A percentile compares a stretch with the other conserved stretches of the same genome.
Conservation (phyloP, 2,888 invertebrate species). For the Brachypalpus laphriformis region DNA sequence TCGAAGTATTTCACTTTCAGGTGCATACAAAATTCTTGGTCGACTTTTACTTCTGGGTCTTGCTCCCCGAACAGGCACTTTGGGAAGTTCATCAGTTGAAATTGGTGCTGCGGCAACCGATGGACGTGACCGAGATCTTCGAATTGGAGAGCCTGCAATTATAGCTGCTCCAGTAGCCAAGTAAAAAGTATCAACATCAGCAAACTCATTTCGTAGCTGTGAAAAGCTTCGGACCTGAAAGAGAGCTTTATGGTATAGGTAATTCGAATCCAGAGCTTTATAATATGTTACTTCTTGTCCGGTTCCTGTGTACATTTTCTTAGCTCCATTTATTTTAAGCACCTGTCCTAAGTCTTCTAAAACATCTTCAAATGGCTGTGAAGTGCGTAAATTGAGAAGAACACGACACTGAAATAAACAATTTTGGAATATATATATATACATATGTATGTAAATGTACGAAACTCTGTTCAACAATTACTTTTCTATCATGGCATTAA, state of each 20-base stretch:
- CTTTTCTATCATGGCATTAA: background rate
- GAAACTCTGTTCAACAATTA: too few relatives aligned
- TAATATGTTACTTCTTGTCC: slow-evolving; percentile 91
- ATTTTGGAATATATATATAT: background rate
- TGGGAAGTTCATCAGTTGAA: slow-evolving; percentile 81
- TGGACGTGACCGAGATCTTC: slow-evolving; percentile 87
- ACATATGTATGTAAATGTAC: too few relatives aligned
- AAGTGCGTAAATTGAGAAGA: slow-evolving; percentile 94
- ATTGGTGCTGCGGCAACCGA: slow-evolving; percentile 83
- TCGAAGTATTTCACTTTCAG: slow-evolving; percentile 91
- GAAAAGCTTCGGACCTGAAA: slow-evolving; percentile 94
- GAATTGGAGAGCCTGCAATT: slow-evolving; percentile 85
- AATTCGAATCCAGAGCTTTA: slow-evolving; percentile 21
- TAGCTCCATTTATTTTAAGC: slow-evolving; percentile 94
- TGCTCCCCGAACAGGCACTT: slow-evolving; percentile 82
- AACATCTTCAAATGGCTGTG: slow-evolving; percentile 97
- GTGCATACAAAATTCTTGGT: slow-evolving; percentile 92
- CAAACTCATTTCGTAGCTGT: slow-evolving; percentile 95
- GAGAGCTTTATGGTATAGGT: slow-evolving; percentile 51
- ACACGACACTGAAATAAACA: slow-evolving; percentile 89
- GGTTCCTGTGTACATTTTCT: slow-evolving; percentile 95
- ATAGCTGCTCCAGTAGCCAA: slow-evolving; percentile 84
- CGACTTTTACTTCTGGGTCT: slow-evolving; percentile 93
- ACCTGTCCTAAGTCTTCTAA: slow-evolving; percentile 96
- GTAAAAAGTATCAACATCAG: slow-evolving; percentile 95